These are phyloP conservation scores for Andrena bicolor DNA, from an alignment of 2,888 invertebrate genomes.

Conservation along the genomic window DNA sequence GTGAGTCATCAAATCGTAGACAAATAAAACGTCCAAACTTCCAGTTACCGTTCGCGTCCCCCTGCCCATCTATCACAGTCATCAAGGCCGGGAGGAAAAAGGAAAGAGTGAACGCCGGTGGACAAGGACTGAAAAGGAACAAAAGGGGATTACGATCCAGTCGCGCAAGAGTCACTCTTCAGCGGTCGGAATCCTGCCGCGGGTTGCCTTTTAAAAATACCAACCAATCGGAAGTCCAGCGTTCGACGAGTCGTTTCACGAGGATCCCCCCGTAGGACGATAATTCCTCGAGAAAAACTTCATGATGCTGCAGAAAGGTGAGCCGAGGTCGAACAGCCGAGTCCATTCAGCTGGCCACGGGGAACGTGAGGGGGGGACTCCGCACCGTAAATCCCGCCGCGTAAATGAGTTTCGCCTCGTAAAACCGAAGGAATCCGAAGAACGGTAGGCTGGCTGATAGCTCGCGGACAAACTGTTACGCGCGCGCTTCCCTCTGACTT, in stretches of 20 bases:
- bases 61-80: neutral
- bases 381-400: slow-evolving; percentile 69
- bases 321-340: slow-evolving; percentile 47
- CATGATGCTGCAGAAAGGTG: slow-evolving; percentile 49
- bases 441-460: slow-evolving; percentile 45
- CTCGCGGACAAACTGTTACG: slow-evolving; percentile 26
- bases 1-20: neutral
- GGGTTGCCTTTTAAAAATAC: slow-evolving; percentile 26
- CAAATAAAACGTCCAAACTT: neutral
- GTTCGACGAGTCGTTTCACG: slow-evolving; percentile 26
- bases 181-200: slow-evolving; percentile 21
- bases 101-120: neutral
- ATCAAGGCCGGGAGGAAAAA: neutral
- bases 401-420: slow-evolving; percentile 75
- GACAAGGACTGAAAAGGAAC: slow-evolving; percentile 8
- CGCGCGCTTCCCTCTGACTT: neutral
- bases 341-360: slow-evolving; percentile 31
- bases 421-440: slow-evolving; percentile 68
- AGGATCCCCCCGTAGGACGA: slow-evolving; percentile 36
- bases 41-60: neutral
- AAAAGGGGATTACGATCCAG: slow-evolving; percentile 40
- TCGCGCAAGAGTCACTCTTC: slow-evolving; percentile 5
- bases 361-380: slow-evolving; percentile 10
- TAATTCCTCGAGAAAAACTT: slow-evolving; percentile 44
- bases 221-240: slow-evolving; percentile 25